A percentile compares a stretch with the other conserved stretches of the same genome.
Conservation (phyloP, 2,113 vertebrate species). For the Monopterus albus region DNA sequence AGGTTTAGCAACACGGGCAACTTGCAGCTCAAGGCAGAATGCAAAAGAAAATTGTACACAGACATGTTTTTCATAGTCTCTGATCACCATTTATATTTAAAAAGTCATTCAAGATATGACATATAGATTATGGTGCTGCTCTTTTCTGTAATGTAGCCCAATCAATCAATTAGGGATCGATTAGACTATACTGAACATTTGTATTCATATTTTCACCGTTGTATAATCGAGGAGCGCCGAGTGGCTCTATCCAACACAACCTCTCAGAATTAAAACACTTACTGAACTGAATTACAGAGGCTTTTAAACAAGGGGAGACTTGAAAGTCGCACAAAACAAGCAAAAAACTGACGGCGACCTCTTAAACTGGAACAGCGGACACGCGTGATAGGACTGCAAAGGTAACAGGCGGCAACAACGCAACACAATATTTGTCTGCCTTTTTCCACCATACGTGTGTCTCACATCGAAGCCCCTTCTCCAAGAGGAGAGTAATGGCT, state of each 20-base stretch:
- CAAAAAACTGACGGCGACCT: slow-evolving; percentile 8
- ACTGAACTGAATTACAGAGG: background rate
- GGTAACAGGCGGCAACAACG: background rate
- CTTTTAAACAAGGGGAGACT: background rate
- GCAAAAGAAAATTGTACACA: background rate
- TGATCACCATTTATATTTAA: background rate
- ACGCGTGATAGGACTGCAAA: background rate
- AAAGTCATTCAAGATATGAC: background rate
- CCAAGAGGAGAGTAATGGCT: slow-evolving; percentile 78
- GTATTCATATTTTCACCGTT: background rate
- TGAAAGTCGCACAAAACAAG: background rate
- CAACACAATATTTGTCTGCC: background rate
- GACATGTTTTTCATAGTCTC: background rate
- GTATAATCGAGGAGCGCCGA: background rate
- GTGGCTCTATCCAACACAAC: background rate
- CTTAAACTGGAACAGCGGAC: background rate
- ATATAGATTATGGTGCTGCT: background rate
- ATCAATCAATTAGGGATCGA: too few relatives aligned
- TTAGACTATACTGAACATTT: background rate
- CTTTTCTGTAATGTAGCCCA: background rate
- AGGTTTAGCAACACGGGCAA: background rate
- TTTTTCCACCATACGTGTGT: too few relatives aligned
- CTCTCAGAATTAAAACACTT: background rate
- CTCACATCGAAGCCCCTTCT: slow-evolving; percentile 5
- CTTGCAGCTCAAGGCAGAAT: background rate